phyloP scores from a whole-genome alignment of 2,888 invertebrate genomes.

The Rotaria sp. region DNA sequence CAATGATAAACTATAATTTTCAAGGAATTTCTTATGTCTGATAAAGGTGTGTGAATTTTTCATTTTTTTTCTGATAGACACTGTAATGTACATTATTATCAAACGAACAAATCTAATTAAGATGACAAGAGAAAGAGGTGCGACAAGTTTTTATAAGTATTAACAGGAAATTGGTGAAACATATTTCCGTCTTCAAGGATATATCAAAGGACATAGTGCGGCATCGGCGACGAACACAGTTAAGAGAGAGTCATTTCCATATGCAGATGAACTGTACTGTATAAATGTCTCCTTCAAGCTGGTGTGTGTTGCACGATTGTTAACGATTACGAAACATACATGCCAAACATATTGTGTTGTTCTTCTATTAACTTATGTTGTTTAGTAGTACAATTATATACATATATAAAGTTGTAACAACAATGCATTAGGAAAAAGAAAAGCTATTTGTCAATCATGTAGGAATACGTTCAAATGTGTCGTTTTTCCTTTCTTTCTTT shows the following conservation, averaged over 20 bases:
- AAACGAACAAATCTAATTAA: not conserved
- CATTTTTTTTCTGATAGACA: not conserved
- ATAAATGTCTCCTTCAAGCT: not conserved
- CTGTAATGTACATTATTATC: not conserved
- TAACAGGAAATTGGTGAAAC: not conserved
- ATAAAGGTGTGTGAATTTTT: no score
- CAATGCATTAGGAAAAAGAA: not conserved
- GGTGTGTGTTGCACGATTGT: not conserved
- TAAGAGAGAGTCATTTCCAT: constrained; percentile 15
- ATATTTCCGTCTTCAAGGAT: not conserved
- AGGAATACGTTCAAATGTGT: not conserved
- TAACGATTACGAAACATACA: not conserved
- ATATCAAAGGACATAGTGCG: not conserved
- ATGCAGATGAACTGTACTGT: not conserved
- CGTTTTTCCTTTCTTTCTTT: not conserved
- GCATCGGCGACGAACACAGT: not conserved
- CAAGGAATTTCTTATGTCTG: no score
- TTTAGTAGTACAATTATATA: not conserved
- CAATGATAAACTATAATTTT: no score
- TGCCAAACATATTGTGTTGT: not conserved
- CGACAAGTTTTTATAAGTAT: not conserved
- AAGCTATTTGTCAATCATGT: not conserved
- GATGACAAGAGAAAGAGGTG: not conserved
- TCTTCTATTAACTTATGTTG: not conserved
- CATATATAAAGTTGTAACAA: not conserved